Evolutionary conservation across 2,113 vertebrate genomes (phyloP), one percentile per base, ranked within the genome.

Genomic region (Psittacara wagleri): DNA sequence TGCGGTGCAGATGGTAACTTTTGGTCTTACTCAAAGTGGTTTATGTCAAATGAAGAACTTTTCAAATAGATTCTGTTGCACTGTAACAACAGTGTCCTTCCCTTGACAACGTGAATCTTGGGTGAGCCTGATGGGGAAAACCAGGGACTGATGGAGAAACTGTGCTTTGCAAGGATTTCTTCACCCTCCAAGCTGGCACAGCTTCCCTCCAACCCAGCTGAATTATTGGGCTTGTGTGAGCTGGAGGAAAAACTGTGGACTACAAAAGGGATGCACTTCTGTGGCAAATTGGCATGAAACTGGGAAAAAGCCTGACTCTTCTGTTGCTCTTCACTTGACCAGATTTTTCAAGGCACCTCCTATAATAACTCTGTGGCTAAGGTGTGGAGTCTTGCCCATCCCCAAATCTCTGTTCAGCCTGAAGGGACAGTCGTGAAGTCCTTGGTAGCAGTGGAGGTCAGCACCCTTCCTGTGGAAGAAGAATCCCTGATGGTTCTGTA

Each of bases 371-470:
- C 98, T 16, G 86, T 97, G 84, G 96, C 98, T 10, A 97, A 96
- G 25, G 96, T 98, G 35, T 98, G 98, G 98, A 98, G 98, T 66
- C 97, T 98, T 0, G 80, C 82, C 5, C 90, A 64, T 23, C 98
- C 98, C 22, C 67, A 51, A 29, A 92, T 98, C 7, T 97, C 96
- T 79, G 95, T 98, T 28, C 97, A 97, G 43, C 95, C 97, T 5
- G 44, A 74, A 66, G 98, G 98, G 6, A 95, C 98, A 0, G 73
- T 90, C 0, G 96, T 98, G 78, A 95, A 72, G 84, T 96, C 95
- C 2, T 78, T 92, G 10, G 95, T 97, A 25, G 97, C 95, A 17
- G 94, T 96, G 29, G 94, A 97, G 72, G 84, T 99, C 69, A 83
- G 48, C 20, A 74, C 91, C 57, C 51, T 77, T 54, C 95, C 83